These are phyloP conservation scores for Cylindroiulus punctatus DNA, from an alignment of 2,888 invertebrate genomes.

Conservation along the genomic window DNA sequence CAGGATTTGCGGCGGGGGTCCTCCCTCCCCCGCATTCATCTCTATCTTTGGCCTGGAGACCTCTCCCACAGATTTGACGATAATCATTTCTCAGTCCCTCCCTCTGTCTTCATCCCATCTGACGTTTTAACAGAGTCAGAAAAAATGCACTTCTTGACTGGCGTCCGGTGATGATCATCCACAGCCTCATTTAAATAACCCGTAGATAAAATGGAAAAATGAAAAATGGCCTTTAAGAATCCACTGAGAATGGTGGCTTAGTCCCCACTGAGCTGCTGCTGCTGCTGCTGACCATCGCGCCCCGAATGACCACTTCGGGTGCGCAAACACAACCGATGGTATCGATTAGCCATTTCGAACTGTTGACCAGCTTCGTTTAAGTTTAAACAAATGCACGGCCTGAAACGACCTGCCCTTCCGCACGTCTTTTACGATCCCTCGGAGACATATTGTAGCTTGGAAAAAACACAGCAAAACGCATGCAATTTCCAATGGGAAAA, in stretches of 20 bases:
- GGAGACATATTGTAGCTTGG: neutral
- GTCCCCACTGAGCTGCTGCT: neutral
- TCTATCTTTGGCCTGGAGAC: neutral
- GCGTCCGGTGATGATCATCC: neutral
- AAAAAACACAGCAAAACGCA: neutral
- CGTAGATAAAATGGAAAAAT: neutral
- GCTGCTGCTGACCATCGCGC: neutral
- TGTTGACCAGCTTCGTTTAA: neutral
- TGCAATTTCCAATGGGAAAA: neutral
- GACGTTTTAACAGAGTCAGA: neutral
- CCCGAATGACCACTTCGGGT: neutral
- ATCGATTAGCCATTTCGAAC: neutral
- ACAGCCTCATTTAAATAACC: neutral
- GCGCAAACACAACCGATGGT: slow-evolving; percentile 2
- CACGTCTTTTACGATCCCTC: neutral
- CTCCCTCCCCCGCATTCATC: neutral
- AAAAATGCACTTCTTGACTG: neutral
- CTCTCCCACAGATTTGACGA: neutral
- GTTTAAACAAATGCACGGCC: neutral
- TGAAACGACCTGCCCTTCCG: neutral
- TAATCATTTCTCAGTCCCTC: neutral
- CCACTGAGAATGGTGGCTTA: neutral
- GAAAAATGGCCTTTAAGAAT: neutral
- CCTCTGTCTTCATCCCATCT: neutral
- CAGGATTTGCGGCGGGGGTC: neutral